Base-by-base conservation (phyloP, 2,888 invertebrate genomes). In the Autographa pulchrina region DNA sequence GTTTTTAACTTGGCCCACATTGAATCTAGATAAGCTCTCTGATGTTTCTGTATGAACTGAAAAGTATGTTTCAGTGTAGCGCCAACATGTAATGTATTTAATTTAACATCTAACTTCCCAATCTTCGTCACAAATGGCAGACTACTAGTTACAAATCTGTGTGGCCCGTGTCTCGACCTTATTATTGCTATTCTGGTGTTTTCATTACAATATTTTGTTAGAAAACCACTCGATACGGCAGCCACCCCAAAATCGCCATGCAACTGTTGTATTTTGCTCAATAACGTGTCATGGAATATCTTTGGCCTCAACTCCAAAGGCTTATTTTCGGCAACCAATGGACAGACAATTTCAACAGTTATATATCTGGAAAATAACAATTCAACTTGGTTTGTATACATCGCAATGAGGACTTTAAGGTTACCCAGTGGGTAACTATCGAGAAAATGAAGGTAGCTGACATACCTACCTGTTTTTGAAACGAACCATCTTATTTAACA, bases 1-100 rank as follows among this genome's bases (percentile, higher is more conserved):
- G 96, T 97, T 79, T 96, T 96, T 43, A 97, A 91, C 78, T 92
- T 93, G 0, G 94, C 92, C 96, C 97, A 97, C 90, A 96, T 96
- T 63, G 96, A 94, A 86, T 97, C 97, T 68, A 98, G 93, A 86
- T 96, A 97, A 65, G 94, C 92, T 83, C 96, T 96, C 85, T 98
- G 98, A 90, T 97, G 96, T 74, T 96, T 96, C 86, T 97, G 96
- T 70, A 98, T 96, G 87, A 97, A 98, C 81, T 96, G 96, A 87
- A 97, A 98, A 91, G 98, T 98, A 78, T 98, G 97, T 91, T 97
- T 97, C 66, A 98, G 95, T 18, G 98, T 98, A 4, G 98, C 98
- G 31, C 98, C 98, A 1, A 97, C 96, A 90, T 98, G 98, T 6
- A 98, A 90, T 20, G 97, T 97, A 65, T 96, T 96, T 32, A 98